Base-by-base conservation (phyloP, 2,113 vertebrate species). In the Laticauda colubrina region DNA sequence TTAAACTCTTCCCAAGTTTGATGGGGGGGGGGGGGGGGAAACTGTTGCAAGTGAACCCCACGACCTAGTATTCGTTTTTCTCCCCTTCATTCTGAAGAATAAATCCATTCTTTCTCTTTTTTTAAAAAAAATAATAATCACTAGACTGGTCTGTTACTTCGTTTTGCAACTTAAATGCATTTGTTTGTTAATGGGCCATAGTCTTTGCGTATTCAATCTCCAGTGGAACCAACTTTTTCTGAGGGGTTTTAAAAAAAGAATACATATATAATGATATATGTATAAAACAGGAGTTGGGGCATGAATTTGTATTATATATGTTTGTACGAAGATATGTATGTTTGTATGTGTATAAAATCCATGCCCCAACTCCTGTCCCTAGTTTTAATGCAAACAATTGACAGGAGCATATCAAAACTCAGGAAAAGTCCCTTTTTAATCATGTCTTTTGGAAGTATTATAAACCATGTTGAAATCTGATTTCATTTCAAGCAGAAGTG, bases 31-130 rank as follows among this genome's bases (percentile, higher is more conserved):
- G 24, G 4, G 2, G 8, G n/a, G 98, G 97, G 97, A 98, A 98
- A 97, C 96, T 98, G 97, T 98, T 97, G 98, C 98, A 98, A 98
- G 98, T 98, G 98, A 98, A 98, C 98, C 98, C 98, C 69, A 81
- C 98, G 98, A 99, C 98, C 98, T 99, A 99, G 98, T 98, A 98
- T 99, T 99, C 98, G 95, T 96, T 98, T 39, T 20, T 96, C 57
- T 59, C 29, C 11, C 61, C 97, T 98, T 97, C 96, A 94, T 97
- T 97, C 96, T 93, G 91, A 95, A 94, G 96, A 97, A 95, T 95
- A 96, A 96, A 90, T 89, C 95, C 14, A 93, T 81, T 81, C 69
- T 93, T 51, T 81, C 64, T 94, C 51, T 59, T 56, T 21, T 21
- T 56, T 51, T 9, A 51, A 21, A 8, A 21, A 92, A 96, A 95